phyloP scores from a whole-genome alignment of 1,140 invertebrate species.

The Cephus cinctus region DNA sequence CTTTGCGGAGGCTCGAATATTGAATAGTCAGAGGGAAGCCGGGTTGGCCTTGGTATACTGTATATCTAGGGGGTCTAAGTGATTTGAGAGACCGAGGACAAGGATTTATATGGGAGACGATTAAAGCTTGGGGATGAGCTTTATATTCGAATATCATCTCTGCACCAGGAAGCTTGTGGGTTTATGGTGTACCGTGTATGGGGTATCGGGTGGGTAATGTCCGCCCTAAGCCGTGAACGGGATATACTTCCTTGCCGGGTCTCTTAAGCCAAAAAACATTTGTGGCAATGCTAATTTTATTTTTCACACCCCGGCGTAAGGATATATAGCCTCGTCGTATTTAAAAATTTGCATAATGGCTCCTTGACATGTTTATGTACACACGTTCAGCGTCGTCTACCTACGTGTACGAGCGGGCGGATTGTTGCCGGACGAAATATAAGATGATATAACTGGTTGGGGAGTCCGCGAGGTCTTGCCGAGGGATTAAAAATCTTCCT shows the following conservation, averaged over 20 bases:
- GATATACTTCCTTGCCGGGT: neutral
- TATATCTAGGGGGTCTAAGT: too few species aligned
- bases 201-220: too few species aligned
- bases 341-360: slow-evolving; percentile 55
- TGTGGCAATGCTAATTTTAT: slow-evolving; percentile 47
- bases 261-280: slow-evolving; percentile 36
- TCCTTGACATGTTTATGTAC: slow-evolving; percentile 52
- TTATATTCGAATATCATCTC: too few species aligned
- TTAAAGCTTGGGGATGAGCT: too few species aligned
- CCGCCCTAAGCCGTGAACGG: too few species aligned
- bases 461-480: slow-evolving; percentile 23
- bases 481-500: slow-evolving; percentile 45
- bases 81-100: too few species aligned
- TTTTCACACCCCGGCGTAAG: slow-evolving; percentile 37
- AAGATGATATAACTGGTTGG: slow-evolving; percentile 24
- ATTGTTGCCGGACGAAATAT: slow-evolving; percentile 28
- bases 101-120: too few species aligned
- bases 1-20: too few species aligned
- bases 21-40: too few species aligned
- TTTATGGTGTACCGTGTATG: too few species aligned
- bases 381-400: slow-evolving; percentile 27
- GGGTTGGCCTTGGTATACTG: too few species aligned
- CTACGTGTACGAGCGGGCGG: slow-evolving; percentile 23
- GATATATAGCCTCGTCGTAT: slow-evolving; percentile 46
- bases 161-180: too few species aligned